A percentile compares a stretch with the other conserved stretches of the same genome.
Evolutionary conservation across 2,888 invertebrate species (phyloP).

Genomic region (Erannis defoliaria): DNA sequence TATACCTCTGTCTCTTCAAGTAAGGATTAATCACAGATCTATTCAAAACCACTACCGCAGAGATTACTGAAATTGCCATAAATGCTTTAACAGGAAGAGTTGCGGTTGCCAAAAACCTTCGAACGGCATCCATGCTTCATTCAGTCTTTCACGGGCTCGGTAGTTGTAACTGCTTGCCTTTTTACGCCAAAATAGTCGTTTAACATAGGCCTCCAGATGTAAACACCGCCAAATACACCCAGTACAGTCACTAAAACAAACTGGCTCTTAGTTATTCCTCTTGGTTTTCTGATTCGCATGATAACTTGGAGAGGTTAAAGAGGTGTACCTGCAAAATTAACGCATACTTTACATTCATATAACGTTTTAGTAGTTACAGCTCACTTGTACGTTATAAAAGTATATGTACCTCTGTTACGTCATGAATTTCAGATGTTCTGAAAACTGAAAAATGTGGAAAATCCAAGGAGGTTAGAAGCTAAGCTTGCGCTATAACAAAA

Average conservation of each 20-base stretch:
- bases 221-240: conserved; percentile 79
- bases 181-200: conserved; percentile 61
- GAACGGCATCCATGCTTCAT: conserved; percentile 60
- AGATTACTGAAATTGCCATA: conserved; percentile 73
- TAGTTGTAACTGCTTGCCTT: conserved; percentile 43
- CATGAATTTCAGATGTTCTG: neutral
- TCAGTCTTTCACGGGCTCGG: conserved; percentile 42
- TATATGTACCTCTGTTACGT: conserved; percentile 6
- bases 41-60: conserved; percentile 60
- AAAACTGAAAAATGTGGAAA: neutral
- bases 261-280: conserved; percentile 72
- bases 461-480: too few species aligned
- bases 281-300: conserved; percentile 78
- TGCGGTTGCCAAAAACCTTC: conserved; percentile 60
- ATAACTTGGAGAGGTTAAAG: conserved; percentile 43
- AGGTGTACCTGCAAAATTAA: conserved; percentile 13
- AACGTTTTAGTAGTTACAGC: neutral
- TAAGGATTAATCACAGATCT: conserved; percentile 65
- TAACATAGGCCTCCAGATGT: conserved; percentile 83
- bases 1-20: conserved; percentile 55
- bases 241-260: conserved; percentile 70
- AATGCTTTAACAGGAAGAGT: conserved; percentile 69
- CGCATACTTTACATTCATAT: neutral
- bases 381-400: neutral
- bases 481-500: too few species aligned